Percentiles rank a stretch among this genome's conserved stretches.
phyloP scores from a whole-genome alignment of 2,888 invertebrate species.

The Cerceris rybyensis region DNA sequence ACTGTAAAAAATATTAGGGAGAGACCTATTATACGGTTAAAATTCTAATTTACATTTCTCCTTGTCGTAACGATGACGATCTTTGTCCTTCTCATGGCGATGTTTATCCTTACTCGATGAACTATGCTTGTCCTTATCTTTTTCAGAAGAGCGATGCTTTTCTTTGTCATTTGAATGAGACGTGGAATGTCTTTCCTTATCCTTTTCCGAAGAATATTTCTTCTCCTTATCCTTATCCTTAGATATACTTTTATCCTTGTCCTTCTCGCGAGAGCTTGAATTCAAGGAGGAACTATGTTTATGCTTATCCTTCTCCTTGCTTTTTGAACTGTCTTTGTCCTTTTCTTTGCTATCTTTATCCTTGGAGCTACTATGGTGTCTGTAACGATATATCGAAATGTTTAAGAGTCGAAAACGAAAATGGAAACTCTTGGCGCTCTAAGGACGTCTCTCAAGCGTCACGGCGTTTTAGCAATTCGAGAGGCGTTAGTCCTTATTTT shows the following conservation, averaged over 20 bases:
- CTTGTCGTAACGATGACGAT: slow-evolving; percentile 79
- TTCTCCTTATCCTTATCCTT: slow-evolving; percentile 78
- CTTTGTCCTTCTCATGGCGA: slow-evolving; percentile 80
- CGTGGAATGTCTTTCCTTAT: slow-evolving; percentile 76
- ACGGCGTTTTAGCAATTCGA: too few species aligned
- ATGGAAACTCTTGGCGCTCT: too few species aligned
- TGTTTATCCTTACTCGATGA: slow-evolving; percentile 76
- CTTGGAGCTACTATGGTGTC: slow-evolving; percentile 81
- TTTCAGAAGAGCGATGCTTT: slow-evolving; percentile 74
- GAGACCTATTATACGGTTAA: neutral
- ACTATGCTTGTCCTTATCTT: slow-evolving; percentile 72
- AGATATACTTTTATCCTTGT: slow-evolving; percentile 77
- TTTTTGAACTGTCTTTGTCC: slow-evolving; percentile 80
- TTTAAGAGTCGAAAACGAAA: neutral
- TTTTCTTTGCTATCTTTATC: slow-evolving; percentile 81
- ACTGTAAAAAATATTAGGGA: neutral
- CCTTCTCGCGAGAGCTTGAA: slow-evolving; percentile 79
- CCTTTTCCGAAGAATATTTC: slow-evolving; percentile 79
- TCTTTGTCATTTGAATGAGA: slow-evolving; percentile 73
- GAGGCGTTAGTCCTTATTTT: too few species aligned
- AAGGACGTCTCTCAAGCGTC: too few species aligned
- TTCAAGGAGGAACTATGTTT: slow-evolving; percentile 81
- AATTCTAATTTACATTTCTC: slow-evolving; percentile 73
- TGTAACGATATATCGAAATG: slow-evolving; percentile 43
- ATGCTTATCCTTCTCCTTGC: slow-evolving; percentile 82